A percentile compares a stretch with the other conserved stretches of the same genome.
These are phyloP conservation scores for Gouania willdenowi DNA, from an alignment of 2,797 vertebrate species.

Conservation along the genomic window DNA sequence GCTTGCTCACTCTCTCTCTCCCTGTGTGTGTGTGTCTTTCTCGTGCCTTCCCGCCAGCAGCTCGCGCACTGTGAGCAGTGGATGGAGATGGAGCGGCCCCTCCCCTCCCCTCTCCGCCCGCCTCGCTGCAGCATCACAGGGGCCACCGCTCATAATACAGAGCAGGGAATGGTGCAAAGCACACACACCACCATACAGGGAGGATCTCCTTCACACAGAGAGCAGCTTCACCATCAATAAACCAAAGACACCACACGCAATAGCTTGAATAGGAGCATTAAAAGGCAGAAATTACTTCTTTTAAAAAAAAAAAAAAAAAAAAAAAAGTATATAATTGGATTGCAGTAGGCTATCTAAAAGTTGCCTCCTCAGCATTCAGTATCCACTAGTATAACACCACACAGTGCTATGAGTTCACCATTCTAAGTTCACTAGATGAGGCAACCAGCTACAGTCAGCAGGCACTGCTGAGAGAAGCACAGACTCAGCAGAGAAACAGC, in stretches of 20 bases:
- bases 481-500: conserved; percentile 41
- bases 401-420: conserved; percentile 11
- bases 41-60: conserved; percentile 74
- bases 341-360: too few relatives aligned
- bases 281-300: too few relatives aligned
- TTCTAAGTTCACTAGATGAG: conserved; percentile 29
- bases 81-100: conserved; percentile 75
- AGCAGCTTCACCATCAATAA: too few relatives aligned
- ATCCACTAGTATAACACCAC: too few relatives aligned
- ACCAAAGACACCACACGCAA: too few relatives aligned
- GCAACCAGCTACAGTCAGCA: conserved; percentile 39
- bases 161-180: conserved; percentile 85
- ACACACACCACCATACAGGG: conserved; percentile 61
- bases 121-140: conserved; percentile 84
- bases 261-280: too few relatives aligned
- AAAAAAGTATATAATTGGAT: too few relatives aligned
- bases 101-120: conserved; percentile 64
- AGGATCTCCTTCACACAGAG: conserved; percentile 39
- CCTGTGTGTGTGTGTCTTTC: conserved; percentile 42
- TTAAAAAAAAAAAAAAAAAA: too few relatives aligned
- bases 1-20: conserved; percentile 31
- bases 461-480: background rate
- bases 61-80: conserved; percentile 68
- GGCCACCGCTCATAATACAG: conserved; percentile 74
- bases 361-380: too few relatives aligned